phyloP scores from a whole-genome alignment of 2,888 invertebrate genomes.

The Lordiphosa andalusiaca region DNA sequence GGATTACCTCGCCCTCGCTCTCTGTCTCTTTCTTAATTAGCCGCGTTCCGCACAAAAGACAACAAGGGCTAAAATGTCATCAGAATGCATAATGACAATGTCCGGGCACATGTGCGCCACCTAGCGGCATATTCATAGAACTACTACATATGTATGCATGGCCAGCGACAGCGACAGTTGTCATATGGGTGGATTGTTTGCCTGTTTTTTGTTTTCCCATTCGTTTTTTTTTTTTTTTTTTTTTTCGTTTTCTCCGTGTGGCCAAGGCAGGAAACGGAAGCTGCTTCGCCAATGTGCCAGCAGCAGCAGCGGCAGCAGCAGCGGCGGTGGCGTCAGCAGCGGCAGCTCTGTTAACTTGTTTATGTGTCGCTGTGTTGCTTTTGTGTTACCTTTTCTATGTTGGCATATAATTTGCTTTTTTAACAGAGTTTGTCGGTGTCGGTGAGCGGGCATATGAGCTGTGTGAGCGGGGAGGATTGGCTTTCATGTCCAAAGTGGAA shows the following conservation, averaged over 20 bases:
- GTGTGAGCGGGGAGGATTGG: background rate
- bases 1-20: background rate
- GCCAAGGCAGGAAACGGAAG: conserved; percentile 66
- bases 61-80: conserved; percentile 63
- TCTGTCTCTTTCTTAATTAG: conserved; percentile 54
- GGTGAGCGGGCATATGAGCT: background rate
- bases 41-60: conserved; percentile 57
- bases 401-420: conserved; percentile 48
- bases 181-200: conserved; percentile 71
- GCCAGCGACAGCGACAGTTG: conserved; percentile 46
- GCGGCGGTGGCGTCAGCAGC: conserved; percentile 35
- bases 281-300: conserved; percentile 57
- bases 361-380: conserved; percentile 61
- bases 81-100: conserved; percentile 74
- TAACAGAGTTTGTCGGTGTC: background rate
- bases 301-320: conserved; percentile 29
- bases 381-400: conserved; percentile 57
- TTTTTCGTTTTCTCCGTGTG: conserved; percentile 17
- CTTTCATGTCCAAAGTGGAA: too few relatives aligned
- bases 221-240: background rate
- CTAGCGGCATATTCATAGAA: conserved; percentile 54
- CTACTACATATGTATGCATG: conserved; percentile 39
- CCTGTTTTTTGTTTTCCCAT: background rate
- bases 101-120: conserved; percentile 56
- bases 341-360: conserved; percentile 62